Evolutionary conservation across 2,113 vertebrate genomes (phyloP).

Genomic region (Bettongia penicillata): DNA sequence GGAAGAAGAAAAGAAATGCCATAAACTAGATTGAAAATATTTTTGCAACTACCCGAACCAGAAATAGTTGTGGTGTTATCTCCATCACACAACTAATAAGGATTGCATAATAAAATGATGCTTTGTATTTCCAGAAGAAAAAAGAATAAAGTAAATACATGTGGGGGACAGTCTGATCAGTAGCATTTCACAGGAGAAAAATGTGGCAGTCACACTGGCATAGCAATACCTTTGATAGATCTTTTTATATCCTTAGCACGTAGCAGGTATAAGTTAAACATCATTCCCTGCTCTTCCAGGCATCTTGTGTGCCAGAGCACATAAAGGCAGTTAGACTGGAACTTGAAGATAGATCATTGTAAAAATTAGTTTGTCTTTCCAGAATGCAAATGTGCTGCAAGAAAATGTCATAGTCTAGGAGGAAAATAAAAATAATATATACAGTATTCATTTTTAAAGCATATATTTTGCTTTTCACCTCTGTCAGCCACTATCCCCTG

Average conservation of each 20-base stretch:
- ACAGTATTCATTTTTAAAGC: neutral
- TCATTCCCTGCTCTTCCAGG: slow-evolving; percentile 1
- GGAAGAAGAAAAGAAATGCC: slow-evolving; percentile 48
- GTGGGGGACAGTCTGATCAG: slow-evolving; percentile 4
- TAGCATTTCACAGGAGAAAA: slow-evolving; percentile 37
- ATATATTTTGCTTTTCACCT: neutral
- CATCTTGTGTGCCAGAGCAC: neutral
- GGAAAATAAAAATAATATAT: neutral
- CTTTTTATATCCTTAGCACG: slow-evolving; percentile 48
- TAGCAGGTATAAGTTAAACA: slow-evolving; percentile 62
- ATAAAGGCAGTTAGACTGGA: neutral
- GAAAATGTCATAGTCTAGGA: slow-evolving; percentile 16
- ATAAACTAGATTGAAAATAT: slow-evolving; percentile 77
- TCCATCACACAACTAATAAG: neutral
- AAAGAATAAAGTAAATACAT: neutral
- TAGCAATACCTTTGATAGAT: slow-evolving; percentile 50
- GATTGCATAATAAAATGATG: slow-evolving; percentile 8
- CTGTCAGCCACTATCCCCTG: neutral
- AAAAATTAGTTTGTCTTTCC: neutral
- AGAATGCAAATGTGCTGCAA: neutral
- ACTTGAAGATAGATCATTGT: slow-evolving; percentile 32
- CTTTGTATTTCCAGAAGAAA: neutral
- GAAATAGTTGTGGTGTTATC: slow-evolving; percentile 52
- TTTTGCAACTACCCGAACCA: slow-evolving; percentile 71
- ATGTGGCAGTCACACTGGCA: neutral